Base-by-base conservation (phyloP, 2,888 invertebrate species). In the Drosophila paramelanica region DNA sequence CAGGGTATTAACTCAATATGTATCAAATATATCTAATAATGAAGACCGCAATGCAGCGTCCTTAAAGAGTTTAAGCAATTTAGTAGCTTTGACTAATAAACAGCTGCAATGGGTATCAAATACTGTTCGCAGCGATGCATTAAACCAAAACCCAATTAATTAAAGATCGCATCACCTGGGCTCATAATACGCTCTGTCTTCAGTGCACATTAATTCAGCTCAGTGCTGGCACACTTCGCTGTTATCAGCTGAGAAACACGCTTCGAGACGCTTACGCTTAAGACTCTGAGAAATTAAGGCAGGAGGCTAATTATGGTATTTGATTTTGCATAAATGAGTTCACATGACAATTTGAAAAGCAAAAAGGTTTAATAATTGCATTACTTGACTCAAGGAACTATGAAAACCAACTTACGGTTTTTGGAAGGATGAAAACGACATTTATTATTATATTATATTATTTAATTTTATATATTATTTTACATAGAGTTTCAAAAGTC, bases 101-200 rank as follows among this genome's bases (percentile, higher is more conserved):
- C 55, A 36, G 43, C 46, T 58, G 62, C 58, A 62, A 3, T 7
- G 6, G 36, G 20, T n/a, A 14, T 25, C 23, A 47, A 52, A 53
- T 43, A 14, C 43, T 11, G 14, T 3, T 25, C 31, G 47, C 13
- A 17, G 14, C 8, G 33, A n/a, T 11, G 20, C 27, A 10, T 11
- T 62, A 10, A 23, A 49, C 11, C 14, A n/a, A 55, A 36, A 39
- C 43, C 33, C 47, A 58, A 68, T 67, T 68, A 68, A 58, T 53
- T 67, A 50, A 20, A 14, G 25, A 38, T 36, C 36, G 27, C 7
- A 41, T 17, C 33, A 20, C n/a, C 23, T n/a, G 2, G 33, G 38
- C 39, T 41, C 27, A 14, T 43, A 55, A 53, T 46, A 55, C 20
- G 14, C 51, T 31, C 14, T 20, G 41, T 1, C 5, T 36, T 17